Percentiles rank a stretch among this genome's conserved stretches.
phyloP scores from a whole-genome alignment of 1,140 invertebrate genomes.

The Cheumatopsyche charites region DNA sequence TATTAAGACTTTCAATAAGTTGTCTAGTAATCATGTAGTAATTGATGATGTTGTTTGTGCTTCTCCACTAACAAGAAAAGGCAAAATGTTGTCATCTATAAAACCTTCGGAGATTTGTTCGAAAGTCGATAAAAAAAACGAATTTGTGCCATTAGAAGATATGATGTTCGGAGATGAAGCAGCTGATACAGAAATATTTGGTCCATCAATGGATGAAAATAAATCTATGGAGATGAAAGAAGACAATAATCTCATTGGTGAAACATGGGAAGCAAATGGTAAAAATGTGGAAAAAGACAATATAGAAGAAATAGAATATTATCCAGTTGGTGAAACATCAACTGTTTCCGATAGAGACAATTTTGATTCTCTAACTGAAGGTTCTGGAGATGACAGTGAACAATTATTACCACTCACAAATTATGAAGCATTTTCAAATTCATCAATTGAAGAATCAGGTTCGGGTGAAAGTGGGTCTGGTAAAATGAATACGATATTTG shows the following conservation, averaged over 20 bases:
- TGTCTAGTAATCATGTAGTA: slow-evolving; percentile 59
- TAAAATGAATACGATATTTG: slow-evolving; percentile 13
- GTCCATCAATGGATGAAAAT: slow-evolving; percentile 54
- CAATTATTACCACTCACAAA: background rate
- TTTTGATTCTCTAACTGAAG: slow-evolving; percentile 3
- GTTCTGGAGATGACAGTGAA: slow-evolving; percentile 32
- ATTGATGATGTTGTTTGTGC: slow-evolving; percentile 64
- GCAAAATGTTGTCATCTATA: slow-evolving; percentile 62
- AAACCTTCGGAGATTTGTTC: slow-evolving; percentile 63
- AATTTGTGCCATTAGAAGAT: slow-evolving; percentile 56
- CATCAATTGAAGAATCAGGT: slow-evolving; percentile 1
- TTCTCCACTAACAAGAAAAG: slow-evolving; percentile 58
- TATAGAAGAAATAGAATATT: slow-evolving; percentile 50
- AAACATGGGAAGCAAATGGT: slow-evolving; percentile 53
- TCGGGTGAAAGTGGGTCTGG: slow-evolving; percentile 17
- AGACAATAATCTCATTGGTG: slow-evolving; percentile 55
- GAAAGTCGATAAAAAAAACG: slow-evolving; percentile 51
- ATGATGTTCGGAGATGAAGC: slow-evolving; percentile 68
- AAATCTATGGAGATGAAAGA: slow-evolving; percentile 56
- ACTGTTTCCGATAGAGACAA: background rate
- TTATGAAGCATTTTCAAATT: background rate
- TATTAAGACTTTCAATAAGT: slow-evolving; percentile 61
- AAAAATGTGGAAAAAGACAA: slow-evolving; percentile 57
- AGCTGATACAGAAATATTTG: slow-evolving; percentile 54
- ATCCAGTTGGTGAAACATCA: slow-evolving; percentile 37